Evolutionary conservation across 2,113 vertebrate species (phyloP).

Genomic region (Gymnobelideus leadbeateri): DNA sequence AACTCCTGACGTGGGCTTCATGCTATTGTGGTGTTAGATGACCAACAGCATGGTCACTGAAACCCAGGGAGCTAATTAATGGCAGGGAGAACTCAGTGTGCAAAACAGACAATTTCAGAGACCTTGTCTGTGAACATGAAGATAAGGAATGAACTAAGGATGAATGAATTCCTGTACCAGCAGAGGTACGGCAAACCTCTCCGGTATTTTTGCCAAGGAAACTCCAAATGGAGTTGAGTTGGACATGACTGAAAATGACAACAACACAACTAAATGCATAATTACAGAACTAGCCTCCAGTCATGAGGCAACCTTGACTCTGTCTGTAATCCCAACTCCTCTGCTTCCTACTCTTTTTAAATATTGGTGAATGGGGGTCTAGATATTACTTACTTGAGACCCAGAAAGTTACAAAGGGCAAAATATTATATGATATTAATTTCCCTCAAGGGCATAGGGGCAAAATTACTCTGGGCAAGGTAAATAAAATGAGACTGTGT

Average conservation of each 20-base stretch:
- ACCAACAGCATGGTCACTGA: constrained; percentile 76
- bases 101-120: constrained; percentile 76
- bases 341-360: constrained; percentile 24
- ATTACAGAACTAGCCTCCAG: too few species aligned
- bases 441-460: constrained; percentile 39
- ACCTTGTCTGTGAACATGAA: constrained; percentile 71
- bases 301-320: background rate
- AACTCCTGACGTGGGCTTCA: constrained; percentile 69
- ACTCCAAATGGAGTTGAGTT: background rate
- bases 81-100: constrained; percentile 59
- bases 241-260: background rate
- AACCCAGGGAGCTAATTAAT: constrained; percentile 77
- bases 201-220: too few species aligned
- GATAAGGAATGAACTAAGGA: constrained; percentile 66
- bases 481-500: constrained; percentile 4
- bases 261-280: background rate
- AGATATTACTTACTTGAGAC: constrained; percentile 41
- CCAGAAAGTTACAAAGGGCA: constrained; percentile 41
- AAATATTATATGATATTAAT: constrained; percentile 37
- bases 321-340: background rate
- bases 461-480: constrained; percentile 40
- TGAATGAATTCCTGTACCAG: constrained; percentile 51
- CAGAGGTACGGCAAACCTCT: background rate
- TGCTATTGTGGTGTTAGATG: constrained; percentile 81
- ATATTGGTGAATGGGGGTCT: background rate